Percentiles rank a stretch among this genome's conserved stretches.
These are phyloP conservation scores for Gymnodraco acuticeps DNA, from an alignment of 2,797 vertebrate genomes.

Conservation along the genomic window DNA sequence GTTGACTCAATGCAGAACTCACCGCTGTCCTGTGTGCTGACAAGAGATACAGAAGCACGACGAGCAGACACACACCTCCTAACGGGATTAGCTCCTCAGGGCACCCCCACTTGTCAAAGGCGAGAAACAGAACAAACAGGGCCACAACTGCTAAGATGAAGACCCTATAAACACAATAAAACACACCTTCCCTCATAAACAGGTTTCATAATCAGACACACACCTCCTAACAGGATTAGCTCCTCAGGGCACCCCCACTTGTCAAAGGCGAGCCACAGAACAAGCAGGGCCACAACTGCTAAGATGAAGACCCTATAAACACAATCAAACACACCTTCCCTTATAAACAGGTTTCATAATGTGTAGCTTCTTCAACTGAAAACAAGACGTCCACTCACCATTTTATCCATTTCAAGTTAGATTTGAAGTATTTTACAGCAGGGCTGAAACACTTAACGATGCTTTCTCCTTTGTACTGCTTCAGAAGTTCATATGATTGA, in stretches of 20 bases:
- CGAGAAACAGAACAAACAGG: slow-evolving; percentile 88
- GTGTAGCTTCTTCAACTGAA: neutral
- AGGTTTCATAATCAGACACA: slow-evolving; percentile 81
- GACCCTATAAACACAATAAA: slow-evolving; percentile 81
- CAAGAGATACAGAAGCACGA: slow-evolving; percentile 86
- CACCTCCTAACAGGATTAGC: slow-evolving; percentile 92
- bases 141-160: slow-evolving; percentile 79
- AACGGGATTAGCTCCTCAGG: slow-evolving; percentile 93
- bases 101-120: slow-evolving; percentile 86
- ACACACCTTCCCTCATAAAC: neutral
- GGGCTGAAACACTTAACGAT: slow-evolving; percentile 81
- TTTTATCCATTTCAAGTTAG: slow-evolving; percentile 88
- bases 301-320: slow-evolving; percentile 86
- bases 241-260: slow-evolving; percentile 87
- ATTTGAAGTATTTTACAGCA: slow-evolving; percentile 61
- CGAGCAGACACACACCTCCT: slow-evolving; percentile 88
- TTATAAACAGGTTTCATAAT: neutral
- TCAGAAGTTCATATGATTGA: slow-evolving; percentile 80
- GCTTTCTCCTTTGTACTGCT: slow-evolving; percentile 81
- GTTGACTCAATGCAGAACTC: slow-evolving; percentile 59
- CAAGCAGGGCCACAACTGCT: slow-evolving; percentile 81
- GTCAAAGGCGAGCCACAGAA: slow-evolving; percentile 90
- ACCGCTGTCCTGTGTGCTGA: slow-evolving; percentile 90
- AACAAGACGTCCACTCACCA: slow-evolving; percentile 85
- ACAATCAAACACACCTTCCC: slow-evolving; percentile 4